These are phyloP conservation scores for Forpus xanthops DNA, from an alignment of 2,797 vertebrate genomes.

Conservation along the genomic window DNA sequence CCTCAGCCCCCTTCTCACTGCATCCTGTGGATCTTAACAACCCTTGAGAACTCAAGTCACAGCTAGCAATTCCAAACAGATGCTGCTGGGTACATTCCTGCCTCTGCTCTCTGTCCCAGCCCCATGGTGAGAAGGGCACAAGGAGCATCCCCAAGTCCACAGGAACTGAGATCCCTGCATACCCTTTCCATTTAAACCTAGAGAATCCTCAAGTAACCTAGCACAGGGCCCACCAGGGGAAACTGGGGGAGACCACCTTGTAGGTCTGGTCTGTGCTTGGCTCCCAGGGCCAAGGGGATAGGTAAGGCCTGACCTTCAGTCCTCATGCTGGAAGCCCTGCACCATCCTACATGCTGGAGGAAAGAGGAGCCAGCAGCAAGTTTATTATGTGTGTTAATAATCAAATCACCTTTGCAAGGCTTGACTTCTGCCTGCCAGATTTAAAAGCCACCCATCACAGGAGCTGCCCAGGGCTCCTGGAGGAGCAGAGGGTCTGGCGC, in stretches of 20 bases:
- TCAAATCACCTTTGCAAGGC: background rate
- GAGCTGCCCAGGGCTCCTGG: background rate
- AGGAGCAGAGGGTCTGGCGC: fast-evolving
- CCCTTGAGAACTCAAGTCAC: background rate
- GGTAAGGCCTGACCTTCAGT: background rate
- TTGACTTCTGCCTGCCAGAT: background rate
- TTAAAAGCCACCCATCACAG: background rate
- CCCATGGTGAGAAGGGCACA: background rate
- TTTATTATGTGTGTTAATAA: background rate
- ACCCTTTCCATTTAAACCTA: background rate
- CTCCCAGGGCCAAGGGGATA: fast-evolving
- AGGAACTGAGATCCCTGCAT: fast-evolving
- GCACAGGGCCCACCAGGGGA: background rate
- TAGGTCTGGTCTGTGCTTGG: background rate
- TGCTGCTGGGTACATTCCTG: background rate
- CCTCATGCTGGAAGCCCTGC: fast-evolving
- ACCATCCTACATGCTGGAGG: background rate
- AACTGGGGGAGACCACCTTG: background rate
- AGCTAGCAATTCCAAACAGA: background rate
- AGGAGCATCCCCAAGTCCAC: background rate
- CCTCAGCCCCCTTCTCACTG: background rate
- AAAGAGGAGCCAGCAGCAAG: background rate
- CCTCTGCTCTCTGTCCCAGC: background rate
- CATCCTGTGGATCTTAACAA: background rate
- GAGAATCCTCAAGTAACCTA: background rate